Evolutionary conservation across 1,140 invertebrate species (phyloP).

Genomic region (Drosophila trapezifrons): DNA sequence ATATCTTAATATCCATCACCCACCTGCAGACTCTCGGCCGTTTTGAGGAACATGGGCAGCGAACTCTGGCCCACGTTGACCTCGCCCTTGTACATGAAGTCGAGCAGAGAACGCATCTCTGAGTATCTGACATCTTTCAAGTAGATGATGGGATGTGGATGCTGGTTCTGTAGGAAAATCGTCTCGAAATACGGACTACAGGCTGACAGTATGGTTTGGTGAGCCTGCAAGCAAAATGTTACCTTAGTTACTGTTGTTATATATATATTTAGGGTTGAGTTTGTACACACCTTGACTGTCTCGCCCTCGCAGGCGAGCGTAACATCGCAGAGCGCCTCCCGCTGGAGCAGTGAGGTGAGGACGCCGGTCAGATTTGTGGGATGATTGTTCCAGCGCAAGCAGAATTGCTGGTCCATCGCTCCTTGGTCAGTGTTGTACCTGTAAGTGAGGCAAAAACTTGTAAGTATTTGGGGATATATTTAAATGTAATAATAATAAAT

Average conservation of each 20-base stretch:
- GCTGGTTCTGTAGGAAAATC: constrained; percentile 95
- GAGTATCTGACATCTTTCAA: constrained; percentile 94
- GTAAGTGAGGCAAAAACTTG: not conserved
- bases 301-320: constrained; percentile 96
- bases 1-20: constrained; percentile 26
- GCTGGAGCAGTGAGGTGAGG: constrained; percentile 92
- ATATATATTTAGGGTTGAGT: not conserved
- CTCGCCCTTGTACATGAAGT: constrained; percentile 96
- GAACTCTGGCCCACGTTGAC: constrained; percentile 94
- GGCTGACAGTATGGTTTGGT: constrained; percentile 96
- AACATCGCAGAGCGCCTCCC: constrained; percentile 95
- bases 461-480: not conserved
- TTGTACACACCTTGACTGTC: constrained; percentile 89
- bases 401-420: constrained; percentile 97
- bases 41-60: constrained; percentile 94
- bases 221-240: constrained; percentile 86
- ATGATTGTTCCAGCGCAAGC: constrained; percentile 97
- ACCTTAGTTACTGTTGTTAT: too few relatives aligned
- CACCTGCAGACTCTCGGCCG: constrained; percentile 95
- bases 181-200: constrained; percentile 97
- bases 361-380: constrained; percentile 94
- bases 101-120: constrained; percentile 93
- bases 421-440: constrained; percentile 84
- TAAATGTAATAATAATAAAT: not conserved
- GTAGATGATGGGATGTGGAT: constrained; percentile 96